These are phyloP conservation scores for Holothuria scabra DNA, from an alignment of 53 echinoderm and acorn worm species.

Conservation along the genomic window DNA sequence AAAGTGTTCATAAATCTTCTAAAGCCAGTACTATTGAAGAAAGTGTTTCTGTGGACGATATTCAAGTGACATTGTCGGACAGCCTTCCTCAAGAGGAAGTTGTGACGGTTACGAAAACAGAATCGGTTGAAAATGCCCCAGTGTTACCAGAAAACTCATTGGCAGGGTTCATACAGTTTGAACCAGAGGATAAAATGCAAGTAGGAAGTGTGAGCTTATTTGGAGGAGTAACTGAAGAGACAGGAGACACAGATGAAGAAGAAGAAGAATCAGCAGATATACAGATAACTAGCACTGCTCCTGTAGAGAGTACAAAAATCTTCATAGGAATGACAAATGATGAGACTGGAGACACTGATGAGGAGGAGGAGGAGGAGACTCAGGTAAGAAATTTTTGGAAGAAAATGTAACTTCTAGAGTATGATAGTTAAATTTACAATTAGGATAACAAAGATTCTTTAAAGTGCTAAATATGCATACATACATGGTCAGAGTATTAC, in stretches of 20 bases:
- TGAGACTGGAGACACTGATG: slow-evolving; percentile 21
- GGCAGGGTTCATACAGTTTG: not conserved
- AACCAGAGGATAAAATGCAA: not conserved
- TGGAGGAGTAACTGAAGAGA: not conserved
- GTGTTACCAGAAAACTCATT: not conserved
- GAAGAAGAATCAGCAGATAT: not conserved
- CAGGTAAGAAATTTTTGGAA: too few relatives aligned
- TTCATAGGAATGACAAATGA: slow-evolving; percentile 3
- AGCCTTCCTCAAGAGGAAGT: slow-evolving; percentile 15
- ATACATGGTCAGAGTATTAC: too few relatives aligned
- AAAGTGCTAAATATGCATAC: too few relatives aligned
- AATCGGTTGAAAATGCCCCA: slow-evolving; percentile 4
- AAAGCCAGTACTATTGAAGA: slow-evolving; percentile 16
- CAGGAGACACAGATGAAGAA: not conserved
- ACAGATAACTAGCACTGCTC: not conserved
- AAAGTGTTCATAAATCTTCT: not conserved
- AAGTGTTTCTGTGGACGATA: slow-evolving; percentile 6
- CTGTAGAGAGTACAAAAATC: slow-evolving; percentile 11
- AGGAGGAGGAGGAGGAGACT: not conserved
- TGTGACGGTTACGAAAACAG: not conserved
- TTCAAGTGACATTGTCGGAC: slow-evolving; percentile 34
- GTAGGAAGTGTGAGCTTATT: slow-evolving; percentile 4
- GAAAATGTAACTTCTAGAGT: too few relatives aligned
- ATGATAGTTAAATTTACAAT: too few relatives aligned
- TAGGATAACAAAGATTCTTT: too few relatives aligned